Evolutionary conservation across 35 echinoderm and acorn worm species (phyloP), one percentile per base, ranked within the genome.

Genomic region (Heliocidaris erythrogramma): DNA sequence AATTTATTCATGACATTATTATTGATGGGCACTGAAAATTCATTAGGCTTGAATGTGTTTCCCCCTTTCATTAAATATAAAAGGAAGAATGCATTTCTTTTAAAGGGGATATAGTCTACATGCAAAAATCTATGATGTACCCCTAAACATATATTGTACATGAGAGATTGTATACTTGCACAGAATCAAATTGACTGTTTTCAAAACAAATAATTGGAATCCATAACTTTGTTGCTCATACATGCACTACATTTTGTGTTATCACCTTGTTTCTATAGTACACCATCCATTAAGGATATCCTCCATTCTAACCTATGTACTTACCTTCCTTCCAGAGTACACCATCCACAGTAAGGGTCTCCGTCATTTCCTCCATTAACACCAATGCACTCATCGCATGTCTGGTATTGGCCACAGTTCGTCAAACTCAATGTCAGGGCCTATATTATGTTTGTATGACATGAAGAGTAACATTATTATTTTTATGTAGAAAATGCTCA

Each of bases 271-370:
- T 50, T 95, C 53, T 88, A 96, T 53, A 24, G 94, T 86, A 92
- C 96, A 96, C 96, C 96, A 96, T 5, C 35, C 35, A 42, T 42
- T 42, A 42, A 42, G 35, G 35, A 42, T 42, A 42, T 42, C 96
- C 94, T 42, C 35, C n/a, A 31, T 31, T 91, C 18, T 31, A 7
- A 21, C 47, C 29, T 18, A 32, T 21, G 5, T 5, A 59, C 14
- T 92, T 49, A 96, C 95, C 90, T 96, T 47, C 12, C 78, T 90
- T 96, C 91, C 24, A 96, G 16, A 47, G 95, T 86, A 86, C 95
- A 96, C 95, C 95, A 96, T n/a, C 95, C 95, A 86, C 95, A 96
- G 91, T 96, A 96, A 48, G 95, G 95, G 91, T 96, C 95, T 84
- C 95, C 95, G 87, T 96, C 95, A 27, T 96, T 49, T 49, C 92